These are phyloP conservation scores for Sebastes hubbsi DNA, from an alignment of 2,797 vertebrate species.

Conservation along the genomic window DNA sequence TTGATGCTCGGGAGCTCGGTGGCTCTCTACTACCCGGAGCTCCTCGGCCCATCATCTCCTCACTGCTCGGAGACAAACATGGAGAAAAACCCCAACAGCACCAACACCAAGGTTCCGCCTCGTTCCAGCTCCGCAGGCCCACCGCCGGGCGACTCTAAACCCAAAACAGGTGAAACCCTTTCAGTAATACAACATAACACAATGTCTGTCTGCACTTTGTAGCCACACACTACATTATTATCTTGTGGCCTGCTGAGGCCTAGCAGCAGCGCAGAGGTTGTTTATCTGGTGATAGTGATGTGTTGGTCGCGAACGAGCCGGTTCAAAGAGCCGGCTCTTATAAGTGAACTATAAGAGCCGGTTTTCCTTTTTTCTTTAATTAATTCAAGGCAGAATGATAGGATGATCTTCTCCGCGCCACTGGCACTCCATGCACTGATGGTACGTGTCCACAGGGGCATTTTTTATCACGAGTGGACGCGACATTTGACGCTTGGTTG, in stretches of 20 bases:
- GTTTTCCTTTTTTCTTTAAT: too few relatives aligned
- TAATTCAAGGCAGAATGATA: too few relatives aligned
- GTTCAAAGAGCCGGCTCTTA: too few relatives aligned
- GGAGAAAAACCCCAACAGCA: conserved; percentile 86
- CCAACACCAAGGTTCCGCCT: conserved; percentile 89
- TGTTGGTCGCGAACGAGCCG: too few relatives aligned
- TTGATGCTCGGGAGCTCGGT: conserved; percentile 81
- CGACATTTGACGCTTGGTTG: too few relatives aligned
- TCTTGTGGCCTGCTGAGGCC: conserved; percentile 62
- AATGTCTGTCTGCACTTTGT: background rate
- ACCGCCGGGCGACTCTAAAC: conserved; percentile 90
- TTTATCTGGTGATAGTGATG: conserved; percentile 48
- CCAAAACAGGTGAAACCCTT: conserved; percentile 87
- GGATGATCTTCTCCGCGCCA: too few relatives aligned
- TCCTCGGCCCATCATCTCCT: conserved; percentile 84
- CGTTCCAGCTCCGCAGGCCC: conserved; percentile 92
- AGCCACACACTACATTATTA: background rate
- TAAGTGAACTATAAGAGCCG: too few relatives aligned
- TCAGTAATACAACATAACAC: background rate
- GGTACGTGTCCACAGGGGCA: too few relatives aligned
- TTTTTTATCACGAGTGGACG: too few relatives aligned
- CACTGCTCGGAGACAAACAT: conserved; percentile 72
- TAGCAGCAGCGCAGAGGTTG: conserved; percentile 46
- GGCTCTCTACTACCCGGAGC: conserved; percentile 83
- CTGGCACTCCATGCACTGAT: too few relatives aligned